These are phyloP conservation scores for Megaceryle maxima DNA, from an alignment of 2,113 vertebrate species.

Conservation along the genomic window DNA sequence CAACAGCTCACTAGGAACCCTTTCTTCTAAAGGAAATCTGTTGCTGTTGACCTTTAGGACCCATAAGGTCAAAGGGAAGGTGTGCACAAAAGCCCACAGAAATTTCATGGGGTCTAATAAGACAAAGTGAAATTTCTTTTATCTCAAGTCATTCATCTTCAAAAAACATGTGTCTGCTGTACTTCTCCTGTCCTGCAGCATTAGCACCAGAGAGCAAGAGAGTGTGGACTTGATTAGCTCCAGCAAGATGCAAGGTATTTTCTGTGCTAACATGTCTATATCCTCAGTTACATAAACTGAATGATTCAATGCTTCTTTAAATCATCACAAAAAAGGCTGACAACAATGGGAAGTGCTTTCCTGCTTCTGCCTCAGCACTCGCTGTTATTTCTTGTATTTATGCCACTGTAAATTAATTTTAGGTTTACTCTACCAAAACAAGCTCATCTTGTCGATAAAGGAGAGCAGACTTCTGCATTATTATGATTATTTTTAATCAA, in stretches of 20 bases:
- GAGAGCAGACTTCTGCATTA: background rate
- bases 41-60: background rate
- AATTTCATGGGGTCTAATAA: background rate
- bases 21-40: background rate
- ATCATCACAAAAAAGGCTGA: background rate
- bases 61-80: background rate
- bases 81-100: background rate
- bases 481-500: background rate
- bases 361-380: background rate
- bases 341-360: background rate
- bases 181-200: background rate
- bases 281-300: background rate
- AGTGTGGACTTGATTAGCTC: background rate
- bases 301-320: background rate
- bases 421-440: background rate
- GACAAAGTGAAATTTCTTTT: background rate
- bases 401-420: background rate
- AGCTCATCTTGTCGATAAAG: background rate
- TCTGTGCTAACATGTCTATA: background rate
- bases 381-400: background rate
- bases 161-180: background rate
- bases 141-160: background rate
- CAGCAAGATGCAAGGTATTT: background rate
- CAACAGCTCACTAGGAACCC: background rate
- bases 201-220: background rate